Base-by-base conservation (phyloP, 2,113 vertebrate genomes). In the Sylvilagus bachmani region DNA sequence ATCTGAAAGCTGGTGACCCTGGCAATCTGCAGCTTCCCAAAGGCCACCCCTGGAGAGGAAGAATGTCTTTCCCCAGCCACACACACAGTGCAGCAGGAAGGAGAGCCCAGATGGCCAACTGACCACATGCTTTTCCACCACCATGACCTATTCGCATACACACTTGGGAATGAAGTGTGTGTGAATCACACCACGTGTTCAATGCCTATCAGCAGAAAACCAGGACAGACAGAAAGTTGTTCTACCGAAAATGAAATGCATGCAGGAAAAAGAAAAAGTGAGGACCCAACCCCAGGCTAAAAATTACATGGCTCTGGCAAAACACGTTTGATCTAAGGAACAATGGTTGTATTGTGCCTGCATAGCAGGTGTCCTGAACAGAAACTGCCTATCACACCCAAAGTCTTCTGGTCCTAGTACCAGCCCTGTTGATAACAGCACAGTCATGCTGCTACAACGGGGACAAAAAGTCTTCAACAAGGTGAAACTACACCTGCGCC, bases 341-440 rank as follows among this genome's bases (percentile, higher is more conserved):
- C 92, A 97, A 91, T 77, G 92, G 85, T 3, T 2, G n/a, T 5
- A 74, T 81, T 96, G 93, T 96, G 36, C 16, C 29, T 5, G 0
- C 36, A 81, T 55, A 16, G 77, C 92, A 97, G 94, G 95, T 79
- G 94, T 89, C 58, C 53, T 55, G 22, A 73, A 55, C 95, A 95
- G 51, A 90, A 78, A 38, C 86, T 51, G 62, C 79, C 91, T 3
- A 0, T 83, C 64, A 66, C 12, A 25, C n/a, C 0, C 11, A 79
- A 12, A 67, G 79, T 79, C 77, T 61, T 78, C 53, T 80, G 86
- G 53, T 83, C 86, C 84, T 61, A 19, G 51, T 2, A 10, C 58
- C 53, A 25, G 84, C 69, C 79, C 87, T 22, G 17, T 10, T 22
- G 71, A n/a, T 58, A 87, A 53, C 64, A 78, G 69, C 5, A 21